Percentiles rank a stretch among this genome's conserved stretches.
phyloP scores from a whole-genome alignment of 2,113 vertebrate species.

The Lipophrys pholis region DNA sequence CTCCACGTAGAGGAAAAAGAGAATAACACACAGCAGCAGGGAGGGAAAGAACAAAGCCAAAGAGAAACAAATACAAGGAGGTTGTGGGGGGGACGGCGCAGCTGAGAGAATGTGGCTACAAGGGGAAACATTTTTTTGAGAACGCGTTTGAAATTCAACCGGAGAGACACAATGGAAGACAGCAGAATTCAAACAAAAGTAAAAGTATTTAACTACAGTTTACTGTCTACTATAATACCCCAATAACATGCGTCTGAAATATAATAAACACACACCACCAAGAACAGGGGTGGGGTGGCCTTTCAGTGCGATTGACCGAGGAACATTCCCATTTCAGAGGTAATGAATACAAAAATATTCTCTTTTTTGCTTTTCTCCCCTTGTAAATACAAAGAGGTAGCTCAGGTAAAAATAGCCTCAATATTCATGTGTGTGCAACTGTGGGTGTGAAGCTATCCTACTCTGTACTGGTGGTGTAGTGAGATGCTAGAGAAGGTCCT shows the following conservation, averaged over 20 bases:
- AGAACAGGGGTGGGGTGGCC: not conserved
- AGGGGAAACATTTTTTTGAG: not conserved
- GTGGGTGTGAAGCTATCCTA: too few species aligned
- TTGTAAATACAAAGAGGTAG: constrained; percentile 8
- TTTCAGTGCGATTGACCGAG: too few species aligned
- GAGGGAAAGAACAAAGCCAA: not conserved
- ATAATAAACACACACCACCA: not conserved
- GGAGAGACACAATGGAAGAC: not conserved
- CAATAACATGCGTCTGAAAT: too few species aligned
- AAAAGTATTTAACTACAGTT: too few species aligned
- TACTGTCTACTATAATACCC: too few species aligned
- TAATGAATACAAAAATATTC: constrained; percentile 16
- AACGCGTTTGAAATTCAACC: not conserved
- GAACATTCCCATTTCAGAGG: constrained; percentile 7
- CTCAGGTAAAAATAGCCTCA: constrained; percentile 3
- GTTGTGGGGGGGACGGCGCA: too few species aligned
- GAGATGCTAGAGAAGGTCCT: too few species aligned
- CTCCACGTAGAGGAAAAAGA: constrained; percentile 6
- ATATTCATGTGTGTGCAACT: constrained; percentile 8
- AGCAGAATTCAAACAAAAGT: too few species aligned
- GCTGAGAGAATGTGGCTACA: not conserved
- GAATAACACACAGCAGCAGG: not conserved
- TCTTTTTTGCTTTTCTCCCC: constrained; percentile 2
- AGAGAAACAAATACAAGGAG: not conserved
- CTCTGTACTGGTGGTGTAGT: too few species aligned